These are phyloP conservation scores for Chitala chitala DNA, from an alignment of 2,113 vertebrate genomes.

Conservation along the genomic window DNA sequence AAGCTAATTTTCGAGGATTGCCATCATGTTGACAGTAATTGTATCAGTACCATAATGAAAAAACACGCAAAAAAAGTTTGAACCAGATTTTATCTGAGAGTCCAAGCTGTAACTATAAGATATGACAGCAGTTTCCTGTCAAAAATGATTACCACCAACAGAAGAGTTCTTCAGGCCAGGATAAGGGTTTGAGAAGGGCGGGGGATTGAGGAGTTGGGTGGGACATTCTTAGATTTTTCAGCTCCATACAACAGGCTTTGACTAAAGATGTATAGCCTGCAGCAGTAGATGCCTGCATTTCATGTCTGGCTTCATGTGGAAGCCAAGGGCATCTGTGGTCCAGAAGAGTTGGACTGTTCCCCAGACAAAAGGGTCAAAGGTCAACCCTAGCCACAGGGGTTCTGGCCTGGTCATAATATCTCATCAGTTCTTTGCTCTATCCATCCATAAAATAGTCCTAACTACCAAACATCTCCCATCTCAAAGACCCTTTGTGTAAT, in stretches of 20 bases:
- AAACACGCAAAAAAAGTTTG: background rate
- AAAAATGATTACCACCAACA: slow-evolving; percentile 9
- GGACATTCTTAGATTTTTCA: background rate
- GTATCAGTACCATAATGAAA: background rate
- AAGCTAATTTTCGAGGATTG: background rate
- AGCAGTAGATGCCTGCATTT: slow-evolving; percentile 17
- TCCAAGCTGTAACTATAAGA: background rate
- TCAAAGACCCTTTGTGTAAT: background rate
- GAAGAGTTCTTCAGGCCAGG: background rate
- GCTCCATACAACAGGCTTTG: slow-evolving; percentile 1
- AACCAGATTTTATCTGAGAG: background rate
- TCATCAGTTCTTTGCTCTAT: background rate
- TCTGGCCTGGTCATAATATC: background rate
- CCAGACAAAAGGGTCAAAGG: slow-evolving; percentile 15
- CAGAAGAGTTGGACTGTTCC: background rate
- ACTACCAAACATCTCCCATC: background rate
- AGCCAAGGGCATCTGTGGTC: slow-evolving; percentile 6
- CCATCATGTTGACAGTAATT: background rate
- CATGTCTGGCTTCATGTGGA: slow-evolving; percentile 2
- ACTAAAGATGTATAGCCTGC: slow-evolving; percentile 20
- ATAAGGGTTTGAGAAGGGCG: background rate
- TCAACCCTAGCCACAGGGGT: slow-evolving; percentile 7
- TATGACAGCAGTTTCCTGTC: background rate
- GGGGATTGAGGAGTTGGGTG: background rate
- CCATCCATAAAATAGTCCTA: background rate